Evolutionary conservation across 2,888 invertebrate genomes (phyloP).

Genomic region (Dryobota labecula): DNA sequence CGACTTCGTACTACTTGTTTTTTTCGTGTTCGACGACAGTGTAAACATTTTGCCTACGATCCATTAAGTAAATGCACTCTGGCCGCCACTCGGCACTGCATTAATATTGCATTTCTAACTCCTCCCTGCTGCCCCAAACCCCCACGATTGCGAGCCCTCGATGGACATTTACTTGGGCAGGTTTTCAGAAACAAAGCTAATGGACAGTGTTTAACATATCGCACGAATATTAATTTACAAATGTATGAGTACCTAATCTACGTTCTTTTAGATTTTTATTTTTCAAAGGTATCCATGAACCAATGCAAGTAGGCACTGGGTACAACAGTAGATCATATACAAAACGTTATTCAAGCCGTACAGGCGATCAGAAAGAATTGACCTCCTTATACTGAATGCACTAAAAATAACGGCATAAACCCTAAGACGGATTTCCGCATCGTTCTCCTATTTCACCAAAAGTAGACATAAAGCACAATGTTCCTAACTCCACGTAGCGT

Average conservation of each 20-base stretch:
- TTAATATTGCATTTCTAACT: conserved; percentile 92
- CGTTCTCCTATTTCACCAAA: conserved; percentile 1
- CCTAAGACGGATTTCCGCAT: neutral
- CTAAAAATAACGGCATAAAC: conserved; percentile 6
- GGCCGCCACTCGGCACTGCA: conserved; percentile 88
- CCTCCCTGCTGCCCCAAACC: conserved; percentile 71
- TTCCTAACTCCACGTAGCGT: conserved; percentile 45
- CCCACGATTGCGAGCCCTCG: conserved; percentile 72
- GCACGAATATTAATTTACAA: conserved; percentile 47
- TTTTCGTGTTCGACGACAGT: conserved; percentile 82
- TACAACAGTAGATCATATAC: neutral
- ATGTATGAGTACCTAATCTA: conserved; percentile 29
- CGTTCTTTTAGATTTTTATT: conserved; percentile 20
- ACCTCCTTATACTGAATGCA: neutral
- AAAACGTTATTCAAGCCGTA: neutral
- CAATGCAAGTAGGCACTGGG: neutral
- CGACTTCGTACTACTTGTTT: conserved; percentile 77
- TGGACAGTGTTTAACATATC: conserved; percentile 64
- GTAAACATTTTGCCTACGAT: conserved; percentile 88
- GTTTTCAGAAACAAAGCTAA: conserved; percentile 74
- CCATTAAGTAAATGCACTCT: conserved; percentile 90
- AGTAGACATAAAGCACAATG: conserved; percentile 10
- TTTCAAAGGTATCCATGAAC: neutral
- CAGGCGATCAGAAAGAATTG: neutral
- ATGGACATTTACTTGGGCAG: conserved; percentile 66